Percentiles rank a stretch among this genome's conserved stretches.
These are phyloP conservation scores for Hirudo medicinalis DNA, from an alignment of 1,140 invertebrate genomes.

Conservation along the genomic window DNA sequence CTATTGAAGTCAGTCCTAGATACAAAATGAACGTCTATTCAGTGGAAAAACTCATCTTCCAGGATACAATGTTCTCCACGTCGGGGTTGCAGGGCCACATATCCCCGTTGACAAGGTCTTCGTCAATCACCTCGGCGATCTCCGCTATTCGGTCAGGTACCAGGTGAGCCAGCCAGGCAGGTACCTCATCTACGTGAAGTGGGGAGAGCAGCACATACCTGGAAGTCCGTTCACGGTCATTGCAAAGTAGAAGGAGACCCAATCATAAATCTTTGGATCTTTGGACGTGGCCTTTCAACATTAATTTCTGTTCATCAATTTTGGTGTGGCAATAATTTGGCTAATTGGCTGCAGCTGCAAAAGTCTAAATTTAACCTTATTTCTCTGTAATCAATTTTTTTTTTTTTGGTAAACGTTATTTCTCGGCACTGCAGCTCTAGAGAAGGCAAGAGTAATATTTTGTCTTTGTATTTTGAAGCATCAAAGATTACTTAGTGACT, in stretches of 20 bases:
- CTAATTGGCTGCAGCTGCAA: background rate
- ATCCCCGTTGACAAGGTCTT: conserved; percentile 9
- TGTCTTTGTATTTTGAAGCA: too few relatives aligned
- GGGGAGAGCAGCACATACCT: conserved; percentile 30
- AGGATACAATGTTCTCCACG: conserved; percentile 82
- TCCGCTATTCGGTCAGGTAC: conserved; percentile 34
- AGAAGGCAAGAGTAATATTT: too few relatives aligned
- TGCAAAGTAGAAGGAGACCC: background rate
- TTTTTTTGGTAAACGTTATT: conserved; percentile 5
- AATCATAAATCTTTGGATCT: background rate
- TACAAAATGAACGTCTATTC: too few relatives aligned
- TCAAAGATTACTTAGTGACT: too few relatives aligned
- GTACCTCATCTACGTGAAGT: conserved; percentile 36
- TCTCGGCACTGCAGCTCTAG: background rate
- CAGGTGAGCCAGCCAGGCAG: conserved; percentile 31
- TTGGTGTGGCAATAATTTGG: background rate
- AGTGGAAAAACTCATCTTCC: conserved; percentile 26
- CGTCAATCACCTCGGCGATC: conserved; percentile 26
- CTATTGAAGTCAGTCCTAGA: background rate
- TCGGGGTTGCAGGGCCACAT: conserved; percentile 70
- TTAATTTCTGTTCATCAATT: background rate
- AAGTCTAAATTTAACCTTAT: background rate
- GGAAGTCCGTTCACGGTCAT: conserved; percentile 30
- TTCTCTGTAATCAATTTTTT: background rate
- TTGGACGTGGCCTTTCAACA: background rate